Evolutionary conservation across 1,140 invertebrate genomes (phyloP).

Genomic region (Antheraea pernyi): DNA sequence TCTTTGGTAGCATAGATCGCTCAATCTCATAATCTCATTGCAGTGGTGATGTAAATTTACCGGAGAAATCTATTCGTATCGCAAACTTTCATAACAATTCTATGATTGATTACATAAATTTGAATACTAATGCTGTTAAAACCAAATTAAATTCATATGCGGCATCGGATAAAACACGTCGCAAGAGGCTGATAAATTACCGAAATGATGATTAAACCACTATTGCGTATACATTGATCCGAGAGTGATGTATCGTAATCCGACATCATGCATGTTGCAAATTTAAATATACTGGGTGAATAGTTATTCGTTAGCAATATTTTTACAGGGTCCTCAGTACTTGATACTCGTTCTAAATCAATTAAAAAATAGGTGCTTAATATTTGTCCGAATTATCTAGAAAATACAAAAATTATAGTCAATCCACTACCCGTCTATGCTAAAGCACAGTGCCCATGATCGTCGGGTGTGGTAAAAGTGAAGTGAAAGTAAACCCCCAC

Average conservation of each 20-base stretch:
- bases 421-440: too few relatives aligned
- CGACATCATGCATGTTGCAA: conserved; percentile 28
- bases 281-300: conserved; percentile 17
- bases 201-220: conserved; percentile 67
- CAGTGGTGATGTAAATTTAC: conserved; percentile 70
- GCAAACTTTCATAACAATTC: conserved; percentile 76
- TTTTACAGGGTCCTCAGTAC: too few relatives aligned
- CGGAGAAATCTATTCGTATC: conserved; percentile 71
- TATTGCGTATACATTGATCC: conserved; percentile 37
- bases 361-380: too few relatives aligned
- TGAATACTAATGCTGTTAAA: conserved; percentile 72
- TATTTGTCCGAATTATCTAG: too few relatives aligned
- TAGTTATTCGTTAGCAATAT: too few relatives aligned
- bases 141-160: conserved; percentile 72
- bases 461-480: too few relatives aligned
- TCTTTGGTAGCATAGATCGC: background rate
- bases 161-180: conserved; percentile 70
- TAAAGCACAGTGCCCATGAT: too few relatives aligned
- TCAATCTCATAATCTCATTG: conserved; percentile 57
- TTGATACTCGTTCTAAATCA: too few relatives aligned
- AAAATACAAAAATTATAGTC: too few relatives aligned
- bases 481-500: too few relatives aligned
- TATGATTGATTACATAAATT: conserved; percentile 77
- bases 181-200: conserved; percentile 69
- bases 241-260: conserved; percentile 35